Conservation (phyloP, 2,113 vertebrate species). For the Clarias batrachus region DNA sequence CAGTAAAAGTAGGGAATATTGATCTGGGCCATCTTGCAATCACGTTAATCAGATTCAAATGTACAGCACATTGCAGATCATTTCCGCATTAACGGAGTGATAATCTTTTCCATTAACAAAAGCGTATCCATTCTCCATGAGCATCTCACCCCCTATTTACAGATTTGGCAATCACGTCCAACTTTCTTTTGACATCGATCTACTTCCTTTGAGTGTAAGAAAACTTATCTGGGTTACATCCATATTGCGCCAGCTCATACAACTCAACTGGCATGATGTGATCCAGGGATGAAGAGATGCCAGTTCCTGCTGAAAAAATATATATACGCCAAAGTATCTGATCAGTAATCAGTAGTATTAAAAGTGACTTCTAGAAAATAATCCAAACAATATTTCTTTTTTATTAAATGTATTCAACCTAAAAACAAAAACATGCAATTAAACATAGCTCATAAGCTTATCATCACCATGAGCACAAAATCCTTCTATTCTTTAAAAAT, state of each 20-base stretch:
- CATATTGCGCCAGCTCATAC: neutral
- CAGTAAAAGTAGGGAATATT: neutral
- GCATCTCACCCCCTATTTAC: neutral
- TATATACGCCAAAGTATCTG: neutral
- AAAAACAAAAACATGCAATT: neutral
- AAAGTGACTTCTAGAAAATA: neutral
- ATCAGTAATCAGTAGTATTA: neutral
- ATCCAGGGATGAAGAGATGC: neutral
- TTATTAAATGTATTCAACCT: neutral
- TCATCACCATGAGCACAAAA: neutral
- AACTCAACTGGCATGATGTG: neutral
- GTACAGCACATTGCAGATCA: neutral
- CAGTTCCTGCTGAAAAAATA: neutral
- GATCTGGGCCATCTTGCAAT: neutral
- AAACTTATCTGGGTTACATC: slow-evolving; percentile 1
- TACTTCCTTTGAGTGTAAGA: neutral
- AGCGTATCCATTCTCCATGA: neutral
- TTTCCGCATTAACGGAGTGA: neutral
- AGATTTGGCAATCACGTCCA: neutral
- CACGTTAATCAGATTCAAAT: neutral
- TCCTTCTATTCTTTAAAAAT: neutral
- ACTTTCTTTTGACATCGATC: neutral
- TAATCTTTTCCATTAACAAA: neutral
- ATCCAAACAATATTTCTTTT: neutral
- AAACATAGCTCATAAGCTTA: neutral